These are phyloP conservation scores for Phrynosoma platyrhinos DNA, from an alignment of 2,113 vertebrate genomes.

Conservation along the genomic window DNA sequence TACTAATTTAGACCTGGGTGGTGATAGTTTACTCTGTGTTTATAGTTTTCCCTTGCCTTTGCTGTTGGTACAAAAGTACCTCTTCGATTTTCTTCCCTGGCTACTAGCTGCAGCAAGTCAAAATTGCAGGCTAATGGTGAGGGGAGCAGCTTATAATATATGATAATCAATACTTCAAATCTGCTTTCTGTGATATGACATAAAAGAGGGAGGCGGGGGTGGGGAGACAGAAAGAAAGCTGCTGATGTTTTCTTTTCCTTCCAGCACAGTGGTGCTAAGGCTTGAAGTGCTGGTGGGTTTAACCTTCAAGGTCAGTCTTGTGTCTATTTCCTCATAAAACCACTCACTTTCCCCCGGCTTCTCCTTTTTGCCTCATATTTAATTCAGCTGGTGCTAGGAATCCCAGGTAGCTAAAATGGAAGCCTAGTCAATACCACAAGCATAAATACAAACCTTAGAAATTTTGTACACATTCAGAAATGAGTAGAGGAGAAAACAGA, in stretches of 20 bases:
- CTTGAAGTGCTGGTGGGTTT: slow-evolving; percentile 74
- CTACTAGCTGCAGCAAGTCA: slow-evolving; percentile 55
- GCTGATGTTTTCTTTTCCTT: slow-evolving; percentile 44
- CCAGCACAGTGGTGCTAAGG: slow-evolving; percentile 73
- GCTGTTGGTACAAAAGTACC: slow-evolving; percentile 49
- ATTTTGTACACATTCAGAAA: slow-evolving; percentile 2
- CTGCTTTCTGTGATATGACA: slow-evolving; percentile 53
- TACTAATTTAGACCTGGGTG: slow-evolving; percentile 55
- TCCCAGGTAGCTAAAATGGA: slow-evolving; percentile 57
- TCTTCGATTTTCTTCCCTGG: slow-evolving; percentile 64
- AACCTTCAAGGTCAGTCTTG: slow-evolving; percentile 80
- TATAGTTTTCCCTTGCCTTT: slow-evolving; percentile 36
- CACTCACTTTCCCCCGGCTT: slow-evolving; percentile 3
- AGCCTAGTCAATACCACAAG: slow-evolving; percentile 60
- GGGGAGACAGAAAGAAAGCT: slow-evolving; percentile 19
- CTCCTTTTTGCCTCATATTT: slow-evolving; percentile 64
- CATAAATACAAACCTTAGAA: slow-evolving; percentile 27
- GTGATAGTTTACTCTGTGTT: slow-evolving; percentile 42
- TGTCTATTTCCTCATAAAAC: slow-evolving; percentile 51
- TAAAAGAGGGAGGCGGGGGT: slow-evolving; percentile 49
- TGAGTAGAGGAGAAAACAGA: slow-evolving; percentile 25
- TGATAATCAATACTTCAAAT: slow-evolving; percentile 75
- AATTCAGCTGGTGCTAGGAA: slow-evolving; percentile 61
- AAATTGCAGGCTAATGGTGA: slow-evolving; percentile 68
- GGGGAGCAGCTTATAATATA: slow-evolving; percentile 62